Evolutionary conservation across 2,888 invertebrate genomes (phyloP), one percentile per base, ranked within the genome.

Genomic region (Pyrocoelia pectoralis): DNA sequence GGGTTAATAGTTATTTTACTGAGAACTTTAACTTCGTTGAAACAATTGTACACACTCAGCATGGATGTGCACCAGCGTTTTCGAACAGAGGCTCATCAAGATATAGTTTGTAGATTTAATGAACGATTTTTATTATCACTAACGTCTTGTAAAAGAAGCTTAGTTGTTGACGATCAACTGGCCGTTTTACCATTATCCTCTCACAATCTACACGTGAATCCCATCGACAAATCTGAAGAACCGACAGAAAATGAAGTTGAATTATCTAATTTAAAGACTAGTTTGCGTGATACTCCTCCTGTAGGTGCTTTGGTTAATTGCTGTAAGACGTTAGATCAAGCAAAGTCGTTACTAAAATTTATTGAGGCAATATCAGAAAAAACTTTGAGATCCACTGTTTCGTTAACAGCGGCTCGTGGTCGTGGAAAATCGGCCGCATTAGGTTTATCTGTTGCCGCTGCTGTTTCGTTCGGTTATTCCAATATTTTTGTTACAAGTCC

Each of bases 61-160:
- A 99, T 99, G 99, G 99, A 99, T 85, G 97, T 99, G 1, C 99
- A 99, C 84, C 89, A 94, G 68, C 87, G 95, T 71, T 97, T 94
- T 79, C 88, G 98, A 70, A 99, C 98, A 0, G 98, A 98, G 83
- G 93, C 97, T 0, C 94, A 98, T 78, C 89, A 92, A 76, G 91
- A 94, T 75, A 88, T 99, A 12, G 92, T 95, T 10, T 94, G 95
- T 65, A 85, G 98, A 58, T 99, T 99, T 80, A 99, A 99, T 81
- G 98, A 99, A 82, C 87, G 98, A 66, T 95, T 99, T 77, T 86
- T 99, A 12, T 82, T 98, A 1, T 97, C 97, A 0, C 81, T 99
- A 67, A 88, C 94, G 1, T 92, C 94, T 10, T 96, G 97, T 79
- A 86, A 90, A 60, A 87, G 93, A 14, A 97, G 96, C 77, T 83